Evolutionary conservation across 2,888 invertebrate genomes (phyloP).

Genomic region (Drosophila merina): DNA sequence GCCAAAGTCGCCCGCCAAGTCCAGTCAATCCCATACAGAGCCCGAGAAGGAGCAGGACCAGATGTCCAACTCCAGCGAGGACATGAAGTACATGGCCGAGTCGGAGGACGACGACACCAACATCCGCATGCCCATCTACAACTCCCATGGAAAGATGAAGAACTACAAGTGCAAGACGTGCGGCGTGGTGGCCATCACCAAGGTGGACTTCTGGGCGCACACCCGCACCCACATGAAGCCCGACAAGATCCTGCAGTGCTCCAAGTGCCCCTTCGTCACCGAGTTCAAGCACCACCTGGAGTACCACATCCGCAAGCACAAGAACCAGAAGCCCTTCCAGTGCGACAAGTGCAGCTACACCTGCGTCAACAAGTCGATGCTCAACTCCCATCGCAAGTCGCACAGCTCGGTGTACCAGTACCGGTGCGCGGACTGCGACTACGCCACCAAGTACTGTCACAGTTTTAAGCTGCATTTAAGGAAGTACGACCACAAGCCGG

Average conservation of each 20-base stretch:
- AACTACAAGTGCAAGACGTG: conserved; percentile 97
- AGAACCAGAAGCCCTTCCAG: conserved; percentile 97
- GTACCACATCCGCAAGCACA: conserved; percentile 97
- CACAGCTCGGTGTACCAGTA: conserved; percentile 97
- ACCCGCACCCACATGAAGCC: conserved; percentile 94
- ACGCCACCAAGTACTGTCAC: conserved; percentile 99
- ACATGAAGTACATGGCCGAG: conserved; percentile 79
- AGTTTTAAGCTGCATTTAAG: conserved; percentile 97
- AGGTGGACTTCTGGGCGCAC: conserved; percentile 97
- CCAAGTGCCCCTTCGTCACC: conserved; percentile 97
- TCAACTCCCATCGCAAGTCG: conserved; percentile 98
- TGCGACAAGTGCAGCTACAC: conserved; percentile 94
- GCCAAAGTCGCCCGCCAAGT: conserved; percentile 82
- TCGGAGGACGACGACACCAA: conserved; percentile 82
- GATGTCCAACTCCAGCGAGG: conserved; percentile 83
- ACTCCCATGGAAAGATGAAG: conserved; percentile 91
- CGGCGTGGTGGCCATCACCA: conserved; percentile 92
- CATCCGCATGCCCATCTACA: conserved; percentile 85
- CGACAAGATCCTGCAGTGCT: conserved; percentile 95
- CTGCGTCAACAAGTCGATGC: conserved; percentile 99
- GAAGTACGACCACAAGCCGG: conserved; percentile 95
- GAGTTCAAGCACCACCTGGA: conserved; percentile 99
- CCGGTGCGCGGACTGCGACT: conserved; percentile 95
- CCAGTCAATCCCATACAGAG: conserved; percentile 57
- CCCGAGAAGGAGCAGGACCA: conserved; percentile 80